Percentiles rank a stretch among this genome's conserved stretches.
Evolutionary conservation across 2,797 vertebrate genomes (phyloP).

Genomic region (Dermochelys coriacea): DNA sequence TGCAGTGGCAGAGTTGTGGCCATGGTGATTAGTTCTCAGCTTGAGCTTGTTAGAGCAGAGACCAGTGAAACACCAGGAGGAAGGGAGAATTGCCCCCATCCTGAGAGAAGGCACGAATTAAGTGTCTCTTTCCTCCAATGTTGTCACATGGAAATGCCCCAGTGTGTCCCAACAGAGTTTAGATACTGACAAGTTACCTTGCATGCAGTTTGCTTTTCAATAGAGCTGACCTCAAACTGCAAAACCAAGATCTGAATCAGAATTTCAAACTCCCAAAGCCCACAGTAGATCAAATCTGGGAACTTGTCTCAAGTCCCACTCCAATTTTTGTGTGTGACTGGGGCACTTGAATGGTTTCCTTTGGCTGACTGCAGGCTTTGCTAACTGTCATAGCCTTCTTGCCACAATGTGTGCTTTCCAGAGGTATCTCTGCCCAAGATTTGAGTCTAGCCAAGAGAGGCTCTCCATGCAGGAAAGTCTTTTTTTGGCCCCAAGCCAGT

Average conservation of each 20-base stretch:
- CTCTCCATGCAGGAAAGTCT: neutral
- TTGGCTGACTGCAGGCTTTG: neutral
- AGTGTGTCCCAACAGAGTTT: neutral
- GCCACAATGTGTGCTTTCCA: neutral
- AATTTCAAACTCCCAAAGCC: neutral
- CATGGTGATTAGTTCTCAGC: neutral
- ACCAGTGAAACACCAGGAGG: neutral
- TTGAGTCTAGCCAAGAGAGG: neutral
- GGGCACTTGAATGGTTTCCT: neutral
- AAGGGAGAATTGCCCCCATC: neutral
- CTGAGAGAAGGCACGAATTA: neutral
- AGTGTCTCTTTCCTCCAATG: neutral
- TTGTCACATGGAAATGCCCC: neutral
- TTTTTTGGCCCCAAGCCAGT: neutral
- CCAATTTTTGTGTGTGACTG: neutral
- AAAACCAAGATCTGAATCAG: neutral
- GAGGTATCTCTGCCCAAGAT: rapidly evolving
- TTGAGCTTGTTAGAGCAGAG: neutral
- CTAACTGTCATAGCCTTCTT: neutral
- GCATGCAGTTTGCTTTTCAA: neutral
- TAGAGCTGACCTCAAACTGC: neutral
- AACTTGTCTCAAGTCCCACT: neutral
- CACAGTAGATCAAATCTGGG: neutral
- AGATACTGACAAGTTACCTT: neutral
- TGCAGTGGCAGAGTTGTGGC: neutral